These are phyloP conservation scores for Balanococcus diminutus DNA, from an alignment of 2,888 invertebrate species.

Conservation along the genomic window DNA sequence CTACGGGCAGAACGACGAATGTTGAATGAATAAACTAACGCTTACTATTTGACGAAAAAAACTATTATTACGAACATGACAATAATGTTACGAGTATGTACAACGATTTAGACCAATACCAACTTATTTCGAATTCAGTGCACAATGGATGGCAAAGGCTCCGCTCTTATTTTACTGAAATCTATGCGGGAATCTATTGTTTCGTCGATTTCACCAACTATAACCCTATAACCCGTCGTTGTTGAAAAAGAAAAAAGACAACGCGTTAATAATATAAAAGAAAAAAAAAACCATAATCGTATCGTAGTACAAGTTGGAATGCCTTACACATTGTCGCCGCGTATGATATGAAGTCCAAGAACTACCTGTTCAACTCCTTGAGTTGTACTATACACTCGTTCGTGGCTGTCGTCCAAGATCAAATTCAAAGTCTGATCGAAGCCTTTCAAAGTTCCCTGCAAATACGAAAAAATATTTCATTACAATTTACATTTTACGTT, in stretches of 20 bases:
- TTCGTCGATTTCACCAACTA: slow-evolving; percentile 84
- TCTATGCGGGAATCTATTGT: slow-evolving; percentile 81
- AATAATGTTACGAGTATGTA: not conserved
- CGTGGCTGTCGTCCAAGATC: slow-evolving; percentile 96
- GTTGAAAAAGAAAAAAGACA: not conserved
- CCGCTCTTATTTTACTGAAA: slow-evolving; percentile 79
- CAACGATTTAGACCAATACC: not conserved
- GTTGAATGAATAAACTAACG: not conserved
- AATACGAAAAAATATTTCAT: slow-evolving; percentile 56
- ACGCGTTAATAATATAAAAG: not conserved
- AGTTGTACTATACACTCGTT: slow-evolving; percentile 92
- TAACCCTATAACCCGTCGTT: slow-evolving; percentile 67
- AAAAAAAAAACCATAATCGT: not conserved
- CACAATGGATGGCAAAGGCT: slow-evolving; percentile 80
- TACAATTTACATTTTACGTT: not conserved
- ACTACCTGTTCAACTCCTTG: slow-evolving; percentile 95
- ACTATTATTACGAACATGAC: not conserved
- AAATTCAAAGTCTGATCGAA: slow-evolving; percentile 99
- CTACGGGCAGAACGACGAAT: no score
- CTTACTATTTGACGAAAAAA: not conserved
- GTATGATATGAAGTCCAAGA: slow-evolving; percentile 93
- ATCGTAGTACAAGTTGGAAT: no score
- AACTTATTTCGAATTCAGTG: slow-evolving; percentile 6
- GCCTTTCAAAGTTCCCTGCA: slow-evolving; percentile 91
- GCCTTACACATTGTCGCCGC: slow-evolving; percentile 94